These are phyloP conservation scores for Mobula birostris DNA, from an alignment of 2,113 vertebrate genomes.

Conservation along the genomic window DNA sequence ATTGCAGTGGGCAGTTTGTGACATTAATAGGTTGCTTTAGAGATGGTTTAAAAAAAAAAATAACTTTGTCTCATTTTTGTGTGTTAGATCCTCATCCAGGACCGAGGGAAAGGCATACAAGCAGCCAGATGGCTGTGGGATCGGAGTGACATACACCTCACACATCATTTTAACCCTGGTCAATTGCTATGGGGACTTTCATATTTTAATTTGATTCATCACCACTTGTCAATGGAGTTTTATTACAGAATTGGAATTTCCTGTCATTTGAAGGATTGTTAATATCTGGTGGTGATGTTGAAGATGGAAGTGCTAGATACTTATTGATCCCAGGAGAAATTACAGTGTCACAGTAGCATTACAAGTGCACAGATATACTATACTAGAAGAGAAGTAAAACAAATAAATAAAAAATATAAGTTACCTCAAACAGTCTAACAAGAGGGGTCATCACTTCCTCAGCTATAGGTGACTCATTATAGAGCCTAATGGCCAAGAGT, in stretches of 20 bases:
- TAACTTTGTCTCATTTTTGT: not conserved
- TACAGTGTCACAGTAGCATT: no score
- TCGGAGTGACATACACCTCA: not conserved
- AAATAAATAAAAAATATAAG: no score
- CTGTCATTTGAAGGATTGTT: not conserved
- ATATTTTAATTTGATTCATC: not conserved
- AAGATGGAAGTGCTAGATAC: not conserved
- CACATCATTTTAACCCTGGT: not conserved
- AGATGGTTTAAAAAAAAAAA: not conserved
- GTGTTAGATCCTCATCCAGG: not conserved
- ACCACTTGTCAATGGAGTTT: not conserved
- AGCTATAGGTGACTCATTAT: no score
- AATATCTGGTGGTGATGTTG: not conserved
- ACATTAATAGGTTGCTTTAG: not conserved
- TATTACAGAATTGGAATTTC: not conserved
- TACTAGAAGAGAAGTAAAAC: no score
- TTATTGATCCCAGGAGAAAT: no score
- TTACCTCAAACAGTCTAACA: no score
- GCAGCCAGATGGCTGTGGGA: not conserved
- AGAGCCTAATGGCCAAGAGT: no score
- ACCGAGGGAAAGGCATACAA: not conserved
- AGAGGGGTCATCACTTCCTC: no score
- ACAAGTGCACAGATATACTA: no score
- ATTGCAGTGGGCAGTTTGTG: not conserved
- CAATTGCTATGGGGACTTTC: not conserved